These are phyloP conservation scores for Apotomis betuletana DNA, from an alignment of 2,888 invertebrate genomes.

Conservation along the genomic window DNA sequence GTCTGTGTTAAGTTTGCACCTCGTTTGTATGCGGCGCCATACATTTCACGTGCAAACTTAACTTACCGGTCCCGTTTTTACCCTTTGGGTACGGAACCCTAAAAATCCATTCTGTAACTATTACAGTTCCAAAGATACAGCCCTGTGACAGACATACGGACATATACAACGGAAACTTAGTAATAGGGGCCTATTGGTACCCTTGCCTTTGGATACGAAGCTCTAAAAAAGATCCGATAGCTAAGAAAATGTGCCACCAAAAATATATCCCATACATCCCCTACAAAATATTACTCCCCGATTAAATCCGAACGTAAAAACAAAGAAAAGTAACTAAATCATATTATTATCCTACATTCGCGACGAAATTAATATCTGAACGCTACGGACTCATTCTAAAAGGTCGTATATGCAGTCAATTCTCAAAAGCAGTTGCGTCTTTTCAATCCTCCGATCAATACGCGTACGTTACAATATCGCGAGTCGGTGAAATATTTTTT, in stretches of 20 bases:
- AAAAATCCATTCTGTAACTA: too few relatives aligned
- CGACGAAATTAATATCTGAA: constrained; percentile 39
- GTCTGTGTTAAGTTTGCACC: too few relatives aligned
- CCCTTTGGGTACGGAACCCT: too few relatives aligned
- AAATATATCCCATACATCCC: not conserved
- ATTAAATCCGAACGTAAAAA: constrained; percentile 11
- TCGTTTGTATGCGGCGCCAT: too few relatives aligned
- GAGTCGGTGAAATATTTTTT: constrained; percentile 65
- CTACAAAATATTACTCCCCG: not conserved
- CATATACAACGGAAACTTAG: too few relatives aligned
- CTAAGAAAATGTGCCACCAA: not conserved
- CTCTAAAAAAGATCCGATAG: not conserved
- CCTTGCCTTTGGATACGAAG: too few relatives aligned
- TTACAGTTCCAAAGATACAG: too few relatives aligned
- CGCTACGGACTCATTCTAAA: not conserved
- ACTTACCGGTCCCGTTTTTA: too few relatives aligned
- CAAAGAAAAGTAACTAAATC: constrained; percentile 30
- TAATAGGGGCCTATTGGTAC: too few relatives aligned
- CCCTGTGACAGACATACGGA: too few relatives aligned
- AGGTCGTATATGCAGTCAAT: not conserved
- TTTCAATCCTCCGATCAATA: constrained; percentile 7
- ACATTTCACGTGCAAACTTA: too few relatives aligned
- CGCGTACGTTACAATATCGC: constrained; percentile 48
- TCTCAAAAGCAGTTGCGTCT: not conserved
- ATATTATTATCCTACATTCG: constrained; percentile 27